Evolutionary conservation across 1,140 invertebrate genomes (phyloP).

Genomic region (Drosophila chauvacae): DNA sequence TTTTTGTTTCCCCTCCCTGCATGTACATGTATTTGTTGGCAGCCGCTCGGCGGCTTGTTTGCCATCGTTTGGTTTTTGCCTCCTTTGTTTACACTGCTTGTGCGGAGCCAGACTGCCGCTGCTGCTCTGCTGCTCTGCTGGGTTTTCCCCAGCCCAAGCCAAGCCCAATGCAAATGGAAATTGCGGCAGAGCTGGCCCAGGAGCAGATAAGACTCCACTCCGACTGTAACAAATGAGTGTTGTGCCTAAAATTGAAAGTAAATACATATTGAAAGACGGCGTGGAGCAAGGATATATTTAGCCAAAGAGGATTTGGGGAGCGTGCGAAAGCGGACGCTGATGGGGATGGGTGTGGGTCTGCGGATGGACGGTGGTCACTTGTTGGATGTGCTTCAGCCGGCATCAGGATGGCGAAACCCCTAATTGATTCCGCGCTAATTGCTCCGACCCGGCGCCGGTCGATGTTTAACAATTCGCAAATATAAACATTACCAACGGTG

Average conservation of each 20-base stretch:
- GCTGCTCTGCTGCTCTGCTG: background rate
- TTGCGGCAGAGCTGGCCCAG: constrained; percentile 33
- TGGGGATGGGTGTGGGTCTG: background rate
- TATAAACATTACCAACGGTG: constrained; percentile 46
- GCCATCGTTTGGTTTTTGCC: constrained; percentile 52
- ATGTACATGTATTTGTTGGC: constrained; percentile 47
- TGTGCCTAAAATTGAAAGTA: constrained; percentile 77
- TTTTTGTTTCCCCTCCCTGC: constrained; percentile 41
- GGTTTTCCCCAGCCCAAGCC: constrained; percentile 1
- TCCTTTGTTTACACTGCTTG: constrained; percentile 47
- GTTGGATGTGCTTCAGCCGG: constrained; percentile 18
- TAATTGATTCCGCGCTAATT: constrained; percentile 48
- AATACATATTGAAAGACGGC: constrained; percentile 67
- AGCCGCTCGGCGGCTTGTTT: constrained; percentile 50
- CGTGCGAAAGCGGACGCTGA: background rate
- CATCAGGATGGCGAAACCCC: constrained; percentile 3
- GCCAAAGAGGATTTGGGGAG: constrained; percentile 18
- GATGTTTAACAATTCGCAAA: constrained; percentile 46
- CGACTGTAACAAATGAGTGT: constrained; percentile 72
- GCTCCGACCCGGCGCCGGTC: constrained; percentile 6
- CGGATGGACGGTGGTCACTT: constrained; percentile 21
- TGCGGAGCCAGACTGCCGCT: constrained; percentile 25
- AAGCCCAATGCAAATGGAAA: constrained; percentile 57
- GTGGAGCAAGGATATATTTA: constrained; percentile 26
- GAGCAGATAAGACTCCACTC: constrained; percentile 49